phyloP scores from a whole-genome alignment of 2,113 vertebrate genomes.

The Seriola quinqueradiata region DNA sequence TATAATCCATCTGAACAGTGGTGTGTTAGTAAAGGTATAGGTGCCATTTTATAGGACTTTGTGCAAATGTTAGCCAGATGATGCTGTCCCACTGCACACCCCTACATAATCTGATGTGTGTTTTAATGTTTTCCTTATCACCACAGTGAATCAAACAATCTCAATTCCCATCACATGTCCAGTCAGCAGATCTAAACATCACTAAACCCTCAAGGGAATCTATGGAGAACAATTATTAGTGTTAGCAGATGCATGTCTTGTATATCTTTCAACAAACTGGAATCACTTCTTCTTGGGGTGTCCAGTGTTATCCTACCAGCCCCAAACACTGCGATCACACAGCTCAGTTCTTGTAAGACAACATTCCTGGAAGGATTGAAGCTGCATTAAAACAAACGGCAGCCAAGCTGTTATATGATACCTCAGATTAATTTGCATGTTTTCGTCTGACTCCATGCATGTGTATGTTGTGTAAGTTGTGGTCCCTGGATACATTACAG shows the following conservation, averaged over 20 bases:
- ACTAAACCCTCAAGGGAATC: neutral
- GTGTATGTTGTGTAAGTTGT: neutral
- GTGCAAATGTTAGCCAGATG: constrained; percentile 10
- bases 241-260: neutral
- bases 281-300: neutral
- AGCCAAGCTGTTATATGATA: neutral
- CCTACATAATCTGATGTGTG: neutral
- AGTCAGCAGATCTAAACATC: neutral
- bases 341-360: neutral
- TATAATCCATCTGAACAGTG: neutral
- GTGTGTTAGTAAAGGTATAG: neutral
- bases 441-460: neutral
- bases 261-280: constrained; percentile 2
- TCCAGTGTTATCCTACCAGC: neutral
- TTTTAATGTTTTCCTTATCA: neutral
- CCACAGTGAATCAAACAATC: neutral
- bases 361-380: constrained; percentile 18
- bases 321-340: neutral
- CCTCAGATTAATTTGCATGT: neutral
- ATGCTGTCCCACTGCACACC: neutral
- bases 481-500: neutral
- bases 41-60: neutral
- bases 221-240: neutral
- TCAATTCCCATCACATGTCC: neutral
- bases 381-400: constrained; percentile 7